phyloP scores from a whole-genome alignment of 2,113 vertebrate species.

The Plectropomus leopardus region DNA sequence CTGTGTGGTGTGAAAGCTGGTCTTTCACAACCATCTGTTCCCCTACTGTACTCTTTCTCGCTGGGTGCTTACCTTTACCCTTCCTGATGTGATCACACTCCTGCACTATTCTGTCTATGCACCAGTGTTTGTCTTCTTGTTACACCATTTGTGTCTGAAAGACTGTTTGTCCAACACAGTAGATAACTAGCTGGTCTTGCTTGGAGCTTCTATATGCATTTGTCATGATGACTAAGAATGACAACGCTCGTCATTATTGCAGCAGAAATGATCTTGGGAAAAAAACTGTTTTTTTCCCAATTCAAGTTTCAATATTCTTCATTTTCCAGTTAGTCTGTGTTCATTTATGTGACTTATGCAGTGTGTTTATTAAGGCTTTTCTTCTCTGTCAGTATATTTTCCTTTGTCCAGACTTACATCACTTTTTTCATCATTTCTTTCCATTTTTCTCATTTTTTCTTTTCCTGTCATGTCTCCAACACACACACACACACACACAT shows the following conservation, averaged over 20 bases:
- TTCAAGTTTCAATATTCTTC: not conserved
- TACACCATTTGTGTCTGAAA: not conserved
- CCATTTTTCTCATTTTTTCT: slow-evolving; percentile 7
- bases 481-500: not conserved
- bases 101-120: slow-evolving; percentile 1
- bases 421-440: slow-evolving; percentile 11
- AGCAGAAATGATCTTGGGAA: not conserved
- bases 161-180: slow-evolving; percentile 13
- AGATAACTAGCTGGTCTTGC: slow-evolving; percentile 4
- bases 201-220: slow-evolving; percentile 15
- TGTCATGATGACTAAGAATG: slow-evolving; percentile 31
- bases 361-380: slow-evolving; percentile 37
- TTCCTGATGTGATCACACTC: not conserved
- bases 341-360: slow-evolving; percentile 2
- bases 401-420: not conserved
- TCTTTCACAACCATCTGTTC: slow-evolving; percentile 43
- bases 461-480: not conserved
- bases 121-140: not conserved
- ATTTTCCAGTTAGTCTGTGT: not conserved
- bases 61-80: not conserved
- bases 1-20: slow-evolving; percentile 13
- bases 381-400: slow-evolving; percentile 18
- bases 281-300: not conserved
- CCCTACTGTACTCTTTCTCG: not conserved
- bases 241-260: slow-evolving; percentile 8